Base-by-base conservation (phyloP, 2,113 vertebrate genomes). In the Sorex araneus region DNA sequence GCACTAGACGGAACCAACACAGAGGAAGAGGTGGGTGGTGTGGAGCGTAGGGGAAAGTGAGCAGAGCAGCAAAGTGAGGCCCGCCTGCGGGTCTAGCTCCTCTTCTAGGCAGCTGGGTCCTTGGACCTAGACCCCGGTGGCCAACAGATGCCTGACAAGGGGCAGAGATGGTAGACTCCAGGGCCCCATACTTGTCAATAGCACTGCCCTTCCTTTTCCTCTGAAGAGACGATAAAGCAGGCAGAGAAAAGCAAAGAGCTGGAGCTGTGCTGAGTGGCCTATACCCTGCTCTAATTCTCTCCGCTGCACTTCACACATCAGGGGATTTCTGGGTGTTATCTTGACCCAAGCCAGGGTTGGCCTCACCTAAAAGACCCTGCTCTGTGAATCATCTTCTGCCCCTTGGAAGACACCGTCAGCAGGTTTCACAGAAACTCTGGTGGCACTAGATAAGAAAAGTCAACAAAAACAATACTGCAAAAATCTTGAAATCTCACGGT, bases 241-340 rank as follows among this genome's bases (percentile, higher is more conserved):
- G 6, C 21, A 27, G 6, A 32, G 3, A 32, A 71, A 7, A 25
- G 13, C 50, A 10, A 18, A 19, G 71, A 71, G 40, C 47, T 1
- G 18, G 27, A 43, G 54, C 10, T 50, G 18, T 4, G 8, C 8
- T 28, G 2, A 79, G 30, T 43, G 6, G 15, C 30, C 30, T 69
- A 43, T 8, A 50, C 8, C 6, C 12, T 6, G 8, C 67, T 76
- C 32, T 18, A 3, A 64, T 40, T 63, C 11, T 77, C 15, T 40
- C 5, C 8, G 50, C n/a, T 87, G 23, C 18, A 89, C 4, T 27
- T 77, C 27, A 32, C 4, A 36, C 5, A 32, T 7, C 16, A 50
- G 1, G 32, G 40, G 15, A 13, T 28, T 0, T 11, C 2, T 45
- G 7, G 11, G 13, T 10, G 18, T 12, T 7, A 30, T 2, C 25